Evolutionary conservation across 2,113 vertebrate genomes (phyloP).

Genomic region (Gasterosteus nipponicus): DNA sequence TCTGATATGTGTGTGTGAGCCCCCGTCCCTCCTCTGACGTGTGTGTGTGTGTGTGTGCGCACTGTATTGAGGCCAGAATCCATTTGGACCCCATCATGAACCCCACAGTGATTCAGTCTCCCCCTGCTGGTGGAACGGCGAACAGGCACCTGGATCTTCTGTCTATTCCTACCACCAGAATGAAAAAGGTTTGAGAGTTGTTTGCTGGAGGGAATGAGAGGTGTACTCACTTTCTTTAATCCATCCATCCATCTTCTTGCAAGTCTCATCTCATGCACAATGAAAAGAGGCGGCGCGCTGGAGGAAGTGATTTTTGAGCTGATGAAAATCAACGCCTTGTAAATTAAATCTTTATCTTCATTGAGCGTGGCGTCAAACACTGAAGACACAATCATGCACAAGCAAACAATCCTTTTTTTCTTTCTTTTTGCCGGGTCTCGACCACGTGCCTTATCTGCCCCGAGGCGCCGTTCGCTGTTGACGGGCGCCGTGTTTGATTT

Average conservation of each 20-base stretch:
- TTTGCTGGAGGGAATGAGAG: neutral
- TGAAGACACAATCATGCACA: neutral
- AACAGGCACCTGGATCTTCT: neutral
- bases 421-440: neutral
- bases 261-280: neutral
- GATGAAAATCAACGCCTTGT: constrained; percentile 45
- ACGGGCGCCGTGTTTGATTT: constrained; percentile 60
- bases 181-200: neutral
- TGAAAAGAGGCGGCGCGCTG: constrained; percentile 4
- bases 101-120: constrained; percentile 18
- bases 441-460: constrained; percentile 22
- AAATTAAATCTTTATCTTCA: constrained; percentile 41
- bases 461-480: constrained; percentile 13
- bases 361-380: constrained; percentile 7
- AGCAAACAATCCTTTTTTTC: neutral
- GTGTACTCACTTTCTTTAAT: constrained; percentile 16
- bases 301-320: neutral
- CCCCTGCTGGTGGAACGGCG: constrained; percentile 39
- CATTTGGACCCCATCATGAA: constrained; percentile 11
- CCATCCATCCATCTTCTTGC: neutral
- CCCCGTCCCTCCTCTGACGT: too few species aligned
- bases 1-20: constrained; percentile 11
- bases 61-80: too few species aligned
- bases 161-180: neutral
- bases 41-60: neutral